Conservation (phyloP, 2,888 invertebrate genomes). For the Hipparchia semele region DNA sequence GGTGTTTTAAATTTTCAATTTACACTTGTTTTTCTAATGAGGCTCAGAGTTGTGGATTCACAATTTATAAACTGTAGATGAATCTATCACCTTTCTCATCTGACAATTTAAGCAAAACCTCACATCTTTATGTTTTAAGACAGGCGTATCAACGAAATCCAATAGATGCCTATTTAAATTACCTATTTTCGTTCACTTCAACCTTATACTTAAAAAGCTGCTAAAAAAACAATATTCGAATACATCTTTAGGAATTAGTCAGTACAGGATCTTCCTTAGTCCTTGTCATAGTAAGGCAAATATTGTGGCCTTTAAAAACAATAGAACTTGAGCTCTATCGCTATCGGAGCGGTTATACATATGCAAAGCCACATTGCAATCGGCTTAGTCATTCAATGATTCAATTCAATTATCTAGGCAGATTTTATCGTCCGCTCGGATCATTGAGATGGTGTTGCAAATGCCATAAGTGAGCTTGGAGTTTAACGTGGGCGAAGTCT, state of each 20-base stretch:
- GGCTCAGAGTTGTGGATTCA: no score
- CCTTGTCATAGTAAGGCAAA: slow-evolving; percentile 14
- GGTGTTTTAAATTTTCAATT: no score
- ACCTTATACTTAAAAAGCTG: neutral
- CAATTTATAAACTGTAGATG: no score
- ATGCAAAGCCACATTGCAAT: slow-evolving; percentile 32
- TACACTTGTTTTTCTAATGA: no score
- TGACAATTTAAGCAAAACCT: no score
- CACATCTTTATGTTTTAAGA: no score
- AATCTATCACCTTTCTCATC: no score
- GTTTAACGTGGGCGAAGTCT: slow-evolving; percentile 33
- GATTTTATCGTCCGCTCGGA: slow-evolving; percentile 34
- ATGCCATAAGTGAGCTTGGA: slow-evolving; percentile 35
- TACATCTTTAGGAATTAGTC: neutral
- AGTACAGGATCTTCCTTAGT: slow-evolving; percentile 19
- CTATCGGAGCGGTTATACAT: slow-evolving; percentile 10
- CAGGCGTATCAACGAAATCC: no score
- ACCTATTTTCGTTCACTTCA: neutral
- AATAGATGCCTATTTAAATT: no score
- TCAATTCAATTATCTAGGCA: slow-evolving; percentile 39
- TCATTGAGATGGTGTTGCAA: slow-evolving; percentile 36
- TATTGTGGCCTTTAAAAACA: slow-evolving; percentile 15
- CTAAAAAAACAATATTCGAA: neutral
- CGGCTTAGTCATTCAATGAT: slow-evolving; percentile 37
- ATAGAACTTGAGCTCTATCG: slow-evolving; percentile 18